Conservation (phyloP, 2,113 vertebrate species). For the Sturnus vulgaris region DNA sequence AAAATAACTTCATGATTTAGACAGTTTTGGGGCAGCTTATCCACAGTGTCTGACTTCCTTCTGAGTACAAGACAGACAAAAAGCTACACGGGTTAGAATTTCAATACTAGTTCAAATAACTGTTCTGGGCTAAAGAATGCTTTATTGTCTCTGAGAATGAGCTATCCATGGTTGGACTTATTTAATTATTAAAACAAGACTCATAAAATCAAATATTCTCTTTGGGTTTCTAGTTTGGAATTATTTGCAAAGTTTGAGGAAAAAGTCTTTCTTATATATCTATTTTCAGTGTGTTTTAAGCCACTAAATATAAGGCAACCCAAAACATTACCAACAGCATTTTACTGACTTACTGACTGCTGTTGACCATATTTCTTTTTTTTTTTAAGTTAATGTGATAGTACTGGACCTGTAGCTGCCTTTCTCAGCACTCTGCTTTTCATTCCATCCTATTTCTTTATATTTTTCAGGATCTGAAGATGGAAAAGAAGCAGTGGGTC, state of each 20-base stretch:
- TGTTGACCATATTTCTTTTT: neutral
- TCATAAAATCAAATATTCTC: neutral
- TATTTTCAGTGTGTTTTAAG: neutral
- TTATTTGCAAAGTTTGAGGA: neutral
- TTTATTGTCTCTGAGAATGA: neutral
- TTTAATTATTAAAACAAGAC: neutral
- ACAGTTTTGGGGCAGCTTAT: neutral
- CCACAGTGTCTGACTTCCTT: neutral
- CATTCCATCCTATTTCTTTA: neutral
- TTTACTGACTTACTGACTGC: neutral
- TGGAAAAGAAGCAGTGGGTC: neutral
- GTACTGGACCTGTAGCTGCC: neutral
- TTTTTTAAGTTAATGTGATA: neutral
- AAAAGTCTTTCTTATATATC: neutral
- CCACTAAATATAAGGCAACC: neutral
- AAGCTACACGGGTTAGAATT: neutral
- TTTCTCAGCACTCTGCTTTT: neutral
- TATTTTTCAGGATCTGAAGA: neutral
- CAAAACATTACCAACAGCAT: neutral
- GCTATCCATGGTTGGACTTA: neutral
- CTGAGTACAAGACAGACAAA: neutral
- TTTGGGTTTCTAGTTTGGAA: neutral
- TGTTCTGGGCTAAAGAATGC: neutral
- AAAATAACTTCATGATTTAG: neutral
- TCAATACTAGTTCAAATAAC: neutral